phyloP scores from a whole-genome alignment of 1,140 invertebrate genomes.

The Drosophila oshimai region DNA sequence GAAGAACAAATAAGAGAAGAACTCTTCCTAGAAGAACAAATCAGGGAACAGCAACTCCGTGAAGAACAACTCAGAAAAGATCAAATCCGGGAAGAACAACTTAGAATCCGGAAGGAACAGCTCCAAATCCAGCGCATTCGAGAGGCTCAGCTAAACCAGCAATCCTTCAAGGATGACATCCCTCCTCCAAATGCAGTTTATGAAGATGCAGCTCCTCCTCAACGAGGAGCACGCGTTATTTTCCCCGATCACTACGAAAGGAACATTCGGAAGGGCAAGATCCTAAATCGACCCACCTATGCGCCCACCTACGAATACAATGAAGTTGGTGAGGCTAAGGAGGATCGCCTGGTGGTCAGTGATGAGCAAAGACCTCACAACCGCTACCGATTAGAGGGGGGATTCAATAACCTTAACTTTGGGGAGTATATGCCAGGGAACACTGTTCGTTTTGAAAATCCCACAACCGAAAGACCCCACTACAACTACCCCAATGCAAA shows the following conservation, averaged over 20 bases:
- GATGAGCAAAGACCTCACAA: conserved; percentile 42
- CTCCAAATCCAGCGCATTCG: neutral
- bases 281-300: conserved; percentile 67
- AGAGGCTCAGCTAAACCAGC: neutral
- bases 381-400: conserved; percentile 44
- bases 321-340: conserved; percentile 23
- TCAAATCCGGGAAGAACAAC: neutral
- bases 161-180: neutral
- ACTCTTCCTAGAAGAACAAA: conserved; percentile 2
- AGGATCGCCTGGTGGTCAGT: conserved; percentile 63
- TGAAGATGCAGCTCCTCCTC: conserved; percentile 55
- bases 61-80: neutral
- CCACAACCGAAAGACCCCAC: neutral
- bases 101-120: neutral
- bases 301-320: conserved; percentile 63
- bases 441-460: conserved; percentile 40
- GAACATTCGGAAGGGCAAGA: conserved; percentile 64
- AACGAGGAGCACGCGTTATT: conserved; percentile 57
- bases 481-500: conserved; percentile 65
- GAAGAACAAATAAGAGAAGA: conserved; percentile 8
- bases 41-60: neutral
- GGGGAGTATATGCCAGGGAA: conserved; percentile 58
- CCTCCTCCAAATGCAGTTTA: conserved; percentile 54
- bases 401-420: conserved; percentile 39
- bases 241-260: conserved; percentile 72